Evolutionary conservation across 2,888 invertebrate genomes (phyloP).

Genomic region (Metopia argyrocephala): DNA sequence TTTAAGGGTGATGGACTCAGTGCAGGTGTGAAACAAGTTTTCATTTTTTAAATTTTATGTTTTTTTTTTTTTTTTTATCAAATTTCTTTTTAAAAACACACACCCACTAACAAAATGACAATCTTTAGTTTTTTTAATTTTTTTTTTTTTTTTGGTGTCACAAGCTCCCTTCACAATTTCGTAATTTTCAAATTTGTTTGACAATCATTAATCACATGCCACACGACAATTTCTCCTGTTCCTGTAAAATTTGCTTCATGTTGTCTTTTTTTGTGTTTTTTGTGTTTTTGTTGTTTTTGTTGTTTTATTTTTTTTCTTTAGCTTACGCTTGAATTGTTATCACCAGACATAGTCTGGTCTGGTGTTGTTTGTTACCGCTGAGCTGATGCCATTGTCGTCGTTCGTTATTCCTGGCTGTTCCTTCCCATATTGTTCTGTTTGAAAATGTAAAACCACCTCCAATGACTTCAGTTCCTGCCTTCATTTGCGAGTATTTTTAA

Average conservation of each 20-base stretch:
- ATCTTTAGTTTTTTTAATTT: neutral
- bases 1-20: neutral
- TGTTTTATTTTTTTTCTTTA: too few species aligned
- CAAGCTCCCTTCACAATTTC: slow-evolving; percentile 62
- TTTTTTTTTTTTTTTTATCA: slow-evolving; percentile 33
- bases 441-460: slow-evolving; percentile 44
- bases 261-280: slow-evolving; percentile 5
- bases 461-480: slow-evolving; percentile 56
- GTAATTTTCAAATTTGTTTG: slow-evolving; percentile 72
- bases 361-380: slow-evolving; percentile 30
- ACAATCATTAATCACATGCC: slow-evolving; percentile 75
- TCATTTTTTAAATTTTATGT: slow-evolving; percentile 21
- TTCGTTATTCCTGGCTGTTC: slow-evolving; percentile 47
- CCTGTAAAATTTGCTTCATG: neutral
- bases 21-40: slow-evolving; percentile 51
- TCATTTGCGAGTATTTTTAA: slow-evolving; percentile 16
- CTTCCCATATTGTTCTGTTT: slow-evolving; percentile 29
- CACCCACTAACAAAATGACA: neutral
- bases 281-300: slow-evolving; percentile 30
- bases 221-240: slow-evolving; percentile 72
- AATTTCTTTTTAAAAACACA: slow-evolving; percentile 35
- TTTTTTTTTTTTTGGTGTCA: slow-evolving; percentile 9
- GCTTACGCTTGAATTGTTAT: slow-evolving; percentile 73
- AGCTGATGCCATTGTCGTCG: slow-evolving; percentile 12
- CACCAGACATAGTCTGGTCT: slow-evolving; percentile 67